Evolutionary conservation across 2,113 vertebrate genomes (phyloP).

Genomic region (Verasper variegatus): DNA sequence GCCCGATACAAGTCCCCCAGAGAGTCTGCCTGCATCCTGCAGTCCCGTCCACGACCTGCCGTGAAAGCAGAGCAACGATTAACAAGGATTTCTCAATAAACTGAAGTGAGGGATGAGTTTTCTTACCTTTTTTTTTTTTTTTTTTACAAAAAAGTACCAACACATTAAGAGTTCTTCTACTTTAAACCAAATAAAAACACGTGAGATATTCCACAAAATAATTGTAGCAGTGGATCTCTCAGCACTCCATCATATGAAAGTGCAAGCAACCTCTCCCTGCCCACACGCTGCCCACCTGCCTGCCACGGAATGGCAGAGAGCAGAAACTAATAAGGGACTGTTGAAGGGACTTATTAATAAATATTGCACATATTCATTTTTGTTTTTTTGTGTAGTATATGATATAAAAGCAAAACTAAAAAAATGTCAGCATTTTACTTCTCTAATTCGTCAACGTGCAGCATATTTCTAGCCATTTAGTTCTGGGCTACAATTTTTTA

Average conservation of each 20-base stretch:
- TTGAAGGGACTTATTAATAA: no score
- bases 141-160: background rate
- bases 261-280: slow-evolving; percentile 12
- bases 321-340: no score
- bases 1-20: slow-evolving; percentile 95
- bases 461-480: no score
- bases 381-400: no score
- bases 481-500: no score
- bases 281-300: slow-evolving; percentile 10
- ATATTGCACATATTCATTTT: no score
- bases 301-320: background rate
- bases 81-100: background rate
- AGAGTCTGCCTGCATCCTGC: slow-evolving; percentile 89
- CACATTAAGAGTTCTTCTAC: background rate
- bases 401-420: no score
- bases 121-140: background rate
- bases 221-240: slow-evolving; percentile 7
- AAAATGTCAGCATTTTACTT: no score
- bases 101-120: background rate
- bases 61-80: background rate
- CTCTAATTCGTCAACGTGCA: no score
- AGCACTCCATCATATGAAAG: background rate
- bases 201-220: background rate
- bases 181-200: background rate
- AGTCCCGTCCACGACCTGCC: slow-evolving; percentile 76